Percentiles rank a stretch among this genome's conserved stretches.
phyloP scores from a whole-genome alignment of 2,888 invertebrate genomes.

The Microdon myrmicae region DNA sequence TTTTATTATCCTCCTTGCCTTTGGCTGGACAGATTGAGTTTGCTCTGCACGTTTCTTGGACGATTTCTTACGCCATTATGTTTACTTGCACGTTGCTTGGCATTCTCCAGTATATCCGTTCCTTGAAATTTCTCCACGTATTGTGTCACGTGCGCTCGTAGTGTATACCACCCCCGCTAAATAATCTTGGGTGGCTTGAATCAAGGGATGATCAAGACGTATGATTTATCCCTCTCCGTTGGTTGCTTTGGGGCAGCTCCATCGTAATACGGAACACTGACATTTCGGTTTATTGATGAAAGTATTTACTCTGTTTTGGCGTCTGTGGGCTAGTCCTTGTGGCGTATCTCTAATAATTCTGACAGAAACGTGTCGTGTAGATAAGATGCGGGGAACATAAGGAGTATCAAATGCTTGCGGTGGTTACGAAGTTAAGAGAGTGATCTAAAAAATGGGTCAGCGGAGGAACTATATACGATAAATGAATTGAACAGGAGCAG shows the following conservation, averaged over 20 bases:
- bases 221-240: conserved; percentile 5
- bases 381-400: no score
- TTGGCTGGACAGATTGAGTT: no score
- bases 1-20: no score
- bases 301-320: conserved; percentile 42
- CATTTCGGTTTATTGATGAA: conserved; percentile 52
- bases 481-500: no score
- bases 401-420: no score
- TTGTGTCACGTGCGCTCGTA: conserved; percentile 51
- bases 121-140: conserved; percentile 41
- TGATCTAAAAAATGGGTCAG: no score
- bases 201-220: conserved; percentile 8
- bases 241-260: conserved; percentile 22
- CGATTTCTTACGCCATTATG: conserved; percentile 52
- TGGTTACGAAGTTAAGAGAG: no score
- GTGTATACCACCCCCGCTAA: conserved; percentile 32
- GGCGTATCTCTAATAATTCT: no score
- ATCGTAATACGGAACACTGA: conserved; percentile 50
- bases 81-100: conserved; percentile 45
- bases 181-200: conserved; percentile 7
- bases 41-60: conserved; percentile 40
- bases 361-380: no score
- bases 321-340: no score
- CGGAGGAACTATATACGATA: no score
- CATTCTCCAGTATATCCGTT: conserved; percentile 31